Evolutionary conservation across 2,797 vertebrate genomes (phyloP), one percentile per base, ranked within the genome.

Genomic region (Sebastes miniatus): DNA sequence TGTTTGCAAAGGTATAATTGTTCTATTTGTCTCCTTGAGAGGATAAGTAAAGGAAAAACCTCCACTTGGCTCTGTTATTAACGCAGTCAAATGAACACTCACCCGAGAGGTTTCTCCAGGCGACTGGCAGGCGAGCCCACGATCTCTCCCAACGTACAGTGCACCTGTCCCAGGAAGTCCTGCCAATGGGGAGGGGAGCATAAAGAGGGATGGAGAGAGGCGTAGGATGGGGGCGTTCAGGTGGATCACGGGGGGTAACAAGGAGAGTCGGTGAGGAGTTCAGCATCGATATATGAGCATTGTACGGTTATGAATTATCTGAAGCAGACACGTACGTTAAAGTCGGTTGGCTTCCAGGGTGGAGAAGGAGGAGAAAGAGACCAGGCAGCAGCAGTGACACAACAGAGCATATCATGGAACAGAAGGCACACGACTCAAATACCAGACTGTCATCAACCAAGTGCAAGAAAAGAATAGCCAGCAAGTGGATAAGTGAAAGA

Each of bases 151-250:
- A 99, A 93, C 3, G 98, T 99, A 86, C 98, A 99, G 94, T 97
- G 95, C 50, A 97, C 94, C 90, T 98, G 98, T 83, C 98, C 98
- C 89, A 99, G 95, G 92, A 99, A 99, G 91, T 99, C 98, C 98
- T 99, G 91, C 70, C 87, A 57, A 57, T 91, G 70, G 73, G 74
- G 71, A 77, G 57, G 79, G 39, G 66, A 66, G 73, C 68, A 83
- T 54, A 79, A 79, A 80, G 69, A 80, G 83, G 77, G 76, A 91
- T 77, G 85, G 67, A 87, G 81, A 77, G 52, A 88, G 79, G 81
- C 36, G 58, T 20, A 77, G 79, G 83, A 79, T 39, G 78, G 85
- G 72, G 79, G 39, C 34, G 24, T 88, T 90, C 87, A 84, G 79
- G 87, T 59, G 83, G 81, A 78, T 66, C 78, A 89, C 73, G 43